Percentiles rank a stretch among this genome's conserved stretches.
phyloP scores from a whole-genome alignment of 1,140 invertebrate genomes.

The Luehdorfia chinensis region DNA sequence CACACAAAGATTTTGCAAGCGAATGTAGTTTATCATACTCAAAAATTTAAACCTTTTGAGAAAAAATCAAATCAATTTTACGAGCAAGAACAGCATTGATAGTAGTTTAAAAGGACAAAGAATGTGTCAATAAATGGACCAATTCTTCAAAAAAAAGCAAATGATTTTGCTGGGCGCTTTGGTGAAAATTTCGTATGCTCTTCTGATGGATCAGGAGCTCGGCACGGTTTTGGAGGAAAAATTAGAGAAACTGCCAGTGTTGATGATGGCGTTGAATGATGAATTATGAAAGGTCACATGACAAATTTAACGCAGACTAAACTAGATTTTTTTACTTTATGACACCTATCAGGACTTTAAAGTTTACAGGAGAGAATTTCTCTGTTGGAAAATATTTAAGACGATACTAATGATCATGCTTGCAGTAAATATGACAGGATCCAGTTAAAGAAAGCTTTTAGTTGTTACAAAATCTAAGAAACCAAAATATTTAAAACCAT shows the following conservation, averaged over 20 bases:
- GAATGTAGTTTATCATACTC: too few relatives aligned
- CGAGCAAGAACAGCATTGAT: conserved; percentile 30
- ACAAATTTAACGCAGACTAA: conserved; percentile 33
- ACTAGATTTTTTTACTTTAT: conserved; percentile 35
- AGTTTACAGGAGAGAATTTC: conserved; percentile 32
- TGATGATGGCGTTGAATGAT: conserved; percentile 16
- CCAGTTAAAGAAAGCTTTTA: neutral
- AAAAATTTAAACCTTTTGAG: too few relatives aligned
- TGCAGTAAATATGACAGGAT: neutral
- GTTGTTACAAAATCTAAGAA: conserved; percentile 20
- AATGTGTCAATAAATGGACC: conserved; percentile 32
- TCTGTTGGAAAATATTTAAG: conserved; percentile 27
- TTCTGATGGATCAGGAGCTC: conserved; percentile 27
- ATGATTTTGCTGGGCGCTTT: conserved; percentile 29
- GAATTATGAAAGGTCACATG: conserved; percentile 14
- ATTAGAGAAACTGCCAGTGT: conserved; percentile 23
- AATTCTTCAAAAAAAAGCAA: conserved; percentile 34
- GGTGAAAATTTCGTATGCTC: conserved; percentile 32
- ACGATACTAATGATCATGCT: neutral
- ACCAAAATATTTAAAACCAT: too few relatives aligned
- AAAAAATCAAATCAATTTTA: too few relatives aligned
- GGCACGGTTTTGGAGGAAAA: conserved; percentile 21
- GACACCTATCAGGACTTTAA: conserved; percentile 37
- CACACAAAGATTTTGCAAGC: too few relatives aligned
- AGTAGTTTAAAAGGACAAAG: conserved; percentile 30